A percentile compares a stretch with the other conserved stretches of the same genome.
Evolutionary conservation across 2,888 invertebrate genomes (phyloP).

Genomic region (Drosophila nigricruria): DNA sequence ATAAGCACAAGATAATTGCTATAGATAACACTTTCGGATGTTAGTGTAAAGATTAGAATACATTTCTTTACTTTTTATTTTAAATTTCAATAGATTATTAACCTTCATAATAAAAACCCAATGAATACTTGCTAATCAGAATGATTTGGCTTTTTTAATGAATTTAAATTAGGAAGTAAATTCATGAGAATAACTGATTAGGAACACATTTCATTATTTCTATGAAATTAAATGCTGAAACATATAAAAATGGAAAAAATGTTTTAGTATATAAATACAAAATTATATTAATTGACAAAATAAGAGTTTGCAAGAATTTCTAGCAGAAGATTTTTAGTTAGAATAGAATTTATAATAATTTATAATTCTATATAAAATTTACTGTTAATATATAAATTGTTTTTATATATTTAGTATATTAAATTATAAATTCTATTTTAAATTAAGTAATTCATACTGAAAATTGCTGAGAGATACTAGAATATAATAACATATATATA

Average conservation of each 20-base stretch:
- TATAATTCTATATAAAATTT: too few relatives aligned
- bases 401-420: too few relatives aligned
- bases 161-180: not conserved
- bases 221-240: not conserved
- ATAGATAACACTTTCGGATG: not conserved
- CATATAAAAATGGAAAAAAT: not conserved
- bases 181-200: not conserved
- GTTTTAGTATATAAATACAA: not conserved
- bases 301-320: not conserved
- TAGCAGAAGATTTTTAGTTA: too few relatives aligned
- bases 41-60: not conserved
- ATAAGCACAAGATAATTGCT: not conserved
- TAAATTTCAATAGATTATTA: not conserved
- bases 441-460: too few relatives aligned
- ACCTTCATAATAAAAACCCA: not conserved
- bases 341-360: too few relatives aligned
- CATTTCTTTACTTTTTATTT: not conserved
- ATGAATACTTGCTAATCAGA: not conserved
- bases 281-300: not conserved
- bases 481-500: too few relatives aligned
- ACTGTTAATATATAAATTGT: too few relatives aligned
- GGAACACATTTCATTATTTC: not conserved
- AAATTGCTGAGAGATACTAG: too few relatives aligned
- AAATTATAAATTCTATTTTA: too few relatives aligned
- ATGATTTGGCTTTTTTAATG: not conserved